Evolutionary conservation across 2,888 invertebrate species (phyloP), one percentile per base, ranked within the genome.

Genomic region (Cancer borealis): DNA sequence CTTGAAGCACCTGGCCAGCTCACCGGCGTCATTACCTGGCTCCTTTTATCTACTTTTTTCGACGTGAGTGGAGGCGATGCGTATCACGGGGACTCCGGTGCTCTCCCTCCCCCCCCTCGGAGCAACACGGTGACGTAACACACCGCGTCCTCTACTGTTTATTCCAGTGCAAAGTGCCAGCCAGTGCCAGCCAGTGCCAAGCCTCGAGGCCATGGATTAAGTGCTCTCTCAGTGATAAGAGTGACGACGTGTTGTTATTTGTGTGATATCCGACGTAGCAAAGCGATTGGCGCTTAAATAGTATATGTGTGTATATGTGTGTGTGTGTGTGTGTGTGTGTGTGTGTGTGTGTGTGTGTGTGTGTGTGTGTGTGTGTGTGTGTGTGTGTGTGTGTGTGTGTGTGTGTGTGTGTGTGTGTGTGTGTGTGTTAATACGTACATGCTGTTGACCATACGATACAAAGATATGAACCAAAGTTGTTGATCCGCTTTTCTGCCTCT

Each of bases 341-440:
- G n/a, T n/a, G 26, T n/a, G n/a, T 6, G 66, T 73, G 66, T 73
- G 66, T 73, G 66, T 73, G 66, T 73, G 66, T 73, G 66, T 73
- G 66, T 73, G 66, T 73, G 66, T 73, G 66, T 73, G 66, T 73
- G 73, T 26, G 73, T 73, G 73, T 73, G 73, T 26, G 73, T 73
- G 73, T 73, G 73, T 73, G 73, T 73, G 73, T 73, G 73, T 73
- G 73, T 73, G 73, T 73, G 73, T 73, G 73, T 73, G 73, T 73
- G 73, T 73, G 26, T 73, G 26, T 73, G n/a, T 66, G n/a, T 66
- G n/a, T 66, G n/a, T 66, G n/a, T 66, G n/a, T 66, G 26, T 73
- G 26, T 73, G 73, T 73, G 73, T 73, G 73, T 26, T n/a, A 73
- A 73, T 6, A 21, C 8, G 73, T n/a, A 73, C 26, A 26, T 26